phyloP scores from a whole-genome alignment of 2,888 invertebrate species.

The Drosophila prolongata region DNA sequence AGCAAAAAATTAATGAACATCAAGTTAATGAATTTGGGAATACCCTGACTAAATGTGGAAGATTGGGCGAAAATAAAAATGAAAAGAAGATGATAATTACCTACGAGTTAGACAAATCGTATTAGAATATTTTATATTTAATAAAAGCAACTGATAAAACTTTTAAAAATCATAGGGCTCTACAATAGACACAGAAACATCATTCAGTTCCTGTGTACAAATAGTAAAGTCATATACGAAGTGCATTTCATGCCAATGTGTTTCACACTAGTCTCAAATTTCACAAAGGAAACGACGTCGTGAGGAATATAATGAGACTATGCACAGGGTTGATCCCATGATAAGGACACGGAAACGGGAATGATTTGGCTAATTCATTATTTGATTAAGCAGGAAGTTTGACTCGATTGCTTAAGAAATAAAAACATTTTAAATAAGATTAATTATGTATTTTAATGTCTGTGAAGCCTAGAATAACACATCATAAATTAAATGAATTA shows the following conservation, averaged over 20 bases:
- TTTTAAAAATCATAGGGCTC: too few species aligned
- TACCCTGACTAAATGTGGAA: slow-evolving; percentile 28
- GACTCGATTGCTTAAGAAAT: neutral
- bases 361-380: slow-evolving; percentile 7
- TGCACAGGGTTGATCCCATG: slow-evolving; percentile 5
- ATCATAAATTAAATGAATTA: too few species aligned
- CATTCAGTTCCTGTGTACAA: neutral
- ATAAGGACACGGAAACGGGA: slow-evolving; percentile 7
- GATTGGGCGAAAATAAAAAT: neutral
- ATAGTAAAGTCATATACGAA: neutral
- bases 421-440: too few species aligned
- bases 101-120: neutral
- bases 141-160: too few species aligned
- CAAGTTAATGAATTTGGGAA: slow-evolving; percentile 21
- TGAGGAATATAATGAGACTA: slow-evolving; percentile 20
- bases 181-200: too few species aligned
- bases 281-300: slow-evolving; percentile 17
- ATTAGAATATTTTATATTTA: neutral
- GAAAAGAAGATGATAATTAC: neutral
- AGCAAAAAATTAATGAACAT: slow-evolving; percentile 25
- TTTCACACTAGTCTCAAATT: slow-evolving; percentile 12
- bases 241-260: slow-evolving; percentile 4
- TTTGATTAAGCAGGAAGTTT: slow-evolving; percentile 8
- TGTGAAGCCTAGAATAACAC: too few species aligned
- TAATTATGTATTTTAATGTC: too few species aligned